These are phyloP conservation scores for Aptenodytes patagonicus DNA, from an alignment of 2,113 vertebrate species.

Conservation along the genomic window DNA sequence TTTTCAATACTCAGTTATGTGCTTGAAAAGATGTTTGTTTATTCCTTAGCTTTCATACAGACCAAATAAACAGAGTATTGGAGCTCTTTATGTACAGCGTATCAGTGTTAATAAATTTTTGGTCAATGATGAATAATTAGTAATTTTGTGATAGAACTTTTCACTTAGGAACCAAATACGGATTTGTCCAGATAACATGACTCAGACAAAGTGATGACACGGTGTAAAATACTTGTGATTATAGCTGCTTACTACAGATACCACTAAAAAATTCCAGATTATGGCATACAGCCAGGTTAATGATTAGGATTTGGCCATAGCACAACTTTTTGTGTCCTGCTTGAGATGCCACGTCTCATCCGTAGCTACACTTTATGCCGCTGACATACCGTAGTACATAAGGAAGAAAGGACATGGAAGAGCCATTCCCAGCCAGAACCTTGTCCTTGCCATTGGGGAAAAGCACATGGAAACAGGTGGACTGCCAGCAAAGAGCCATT, in stretches of 20 bases:
- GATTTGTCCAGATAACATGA: not conserved
- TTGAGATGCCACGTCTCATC: not conserved
- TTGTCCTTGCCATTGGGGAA: not conserved
- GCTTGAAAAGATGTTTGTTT: not conserved
- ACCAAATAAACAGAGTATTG: not conserved
- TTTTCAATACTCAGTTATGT: not conserved
- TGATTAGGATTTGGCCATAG: not conserved
- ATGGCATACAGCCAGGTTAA: not conserved
- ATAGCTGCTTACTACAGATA: not conserved
- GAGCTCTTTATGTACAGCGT: not conserved
- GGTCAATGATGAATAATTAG: not conserved
- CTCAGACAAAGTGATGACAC: not conserved
- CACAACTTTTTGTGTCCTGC: not conserved
- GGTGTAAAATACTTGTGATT: not conserved
- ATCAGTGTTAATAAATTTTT: not conserved
- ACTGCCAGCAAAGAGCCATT: not conserved
- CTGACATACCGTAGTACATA: accelerated
- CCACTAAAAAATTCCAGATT: not conserved
- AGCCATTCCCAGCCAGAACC: not conserved
- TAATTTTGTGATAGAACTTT: not conserved
- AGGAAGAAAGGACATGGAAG: not conserved
- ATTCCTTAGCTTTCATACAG: not conserved
- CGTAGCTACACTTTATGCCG: accelerated
- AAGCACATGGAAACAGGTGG: not conserved
- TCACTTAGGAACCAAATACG: not conserved